Base-by-base conservation (phyloP, 2,797 vertebrate species). In the Oryzias sinensis region DNA sequence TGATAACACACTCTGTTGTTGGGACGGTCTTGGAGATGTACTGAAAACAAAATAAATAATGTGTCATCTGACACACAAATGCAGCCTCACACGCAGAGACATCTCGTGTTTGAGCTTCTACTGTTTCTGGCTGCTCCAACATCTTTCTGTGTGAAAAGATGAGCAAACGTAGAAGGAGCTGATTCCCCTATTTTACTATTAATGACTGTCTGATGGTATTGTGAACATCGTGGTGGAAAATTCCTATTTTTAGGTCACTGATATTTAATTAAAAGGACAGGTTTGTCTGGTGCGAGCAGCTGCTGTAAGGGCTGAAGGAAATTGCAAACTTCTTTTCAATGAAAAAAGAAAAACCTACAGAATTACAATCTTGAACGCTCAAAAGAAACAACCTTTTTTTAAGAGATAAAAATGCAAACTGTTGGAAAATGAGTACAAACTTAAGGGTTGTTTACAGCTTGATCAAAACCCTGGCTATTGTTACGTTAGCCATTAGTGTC, bases 21-120 rank as follows among this genome's bases (percentile, higher is more conserved):
- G 95, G 94, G 79, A 94, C 90, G 0, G 93, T 97, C 91, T 98
- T 97, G 58, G 95, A 91, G 83, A 98, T 94, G 68, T 95, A 96
- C 95, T 97, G 89, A 29, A 91, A 55, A 14, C 18, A 27, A 27
- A n/a, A 42, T 17, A 29, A 74, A 53, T 11, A 33, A 18, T 18
- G 18, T 7, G 17, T n/a, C 7, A 8, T 18, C 49, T 41, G 46
- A 53, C 47, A 5, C 51, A 42, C 7, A 40, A 43, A 24, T 57
- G 57, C 33, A 57, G 59, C 42, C 24, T 22, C 15, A 44, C 46
- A 49, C 50, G 6, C 49, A 48, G 29, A 58, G 42, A 46, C 49
- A 41, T 37, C 9, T 37, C 33, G 3, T 37, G 33, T 37, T 37
- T 37, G 3, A 37, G 33, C 2, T 37, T 37, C 3, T 33, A 33